Conservation (phyloP, 1,140 invertebrate genomes). For the Colletes latitarsis region DNA sequence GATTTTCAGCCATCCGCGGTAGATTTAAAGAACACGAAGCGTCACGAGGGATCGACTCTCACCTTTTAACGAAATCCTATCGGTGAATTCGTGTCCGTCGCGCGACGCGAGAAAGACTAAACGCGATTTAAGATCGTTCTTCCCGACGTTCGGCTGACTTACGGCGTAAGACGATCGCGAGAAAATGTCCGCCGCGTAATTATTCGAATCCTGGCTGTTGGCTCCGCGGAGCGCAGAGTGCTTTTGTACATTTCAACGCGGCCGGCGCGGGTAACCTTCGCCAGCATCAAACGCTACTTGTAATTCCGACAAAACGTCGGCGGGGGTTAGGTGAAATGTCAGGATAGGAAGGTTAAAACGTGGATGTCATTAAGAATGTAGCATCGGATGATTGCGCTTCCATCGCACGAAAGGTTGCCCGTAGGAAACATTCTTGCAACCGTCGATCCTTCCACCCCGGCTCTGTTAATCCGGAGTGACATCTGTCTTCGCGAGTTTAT, state of each 20-base stretch:
- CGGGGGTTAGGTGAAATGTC: constrained; percentile 58
- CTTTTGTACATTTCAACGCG: constrained; percentile 7
- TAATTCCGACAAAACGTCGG: constrained; percentile 46
- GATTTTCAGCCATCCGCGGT: no score
- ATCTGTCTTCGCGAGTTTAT: neutral
- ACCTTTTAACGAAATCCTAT: no score
- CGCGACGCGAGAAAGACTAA: no score
- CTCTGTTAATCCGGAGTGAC: neutral
- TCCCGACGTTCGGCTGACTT: no score
- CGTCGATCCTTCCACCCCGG: neutral
- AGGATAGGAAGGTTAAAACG: constrained; percentile 39
- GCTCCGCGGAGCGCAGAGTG: neutral
- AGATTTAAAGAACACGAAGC: no score
- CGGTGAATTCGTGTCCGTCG: no score
- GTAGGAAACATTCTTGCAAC: constrained; percentile 16
- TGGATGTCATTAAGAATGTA: constrained; percentile 48
- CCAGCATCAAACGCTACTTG: constrained; percentile 19
- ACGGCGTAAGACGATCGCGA: neutral
- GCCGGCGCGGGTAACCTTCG: constrained; percentile 27
- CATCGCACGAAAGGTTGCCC: constrained; percentile 42
- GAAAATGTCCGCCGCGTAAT: neutral
- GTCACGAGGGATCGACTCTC: no score
- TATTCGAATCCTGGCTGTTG: neutral
- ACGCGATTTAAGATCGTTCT: no score
- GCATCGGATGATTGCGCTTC: constrained; percentile 26